phyloP scores from a whole-genome alignment of 2,113 vertebrate genomes.

The Nothobranchius furzeri region DNA sequence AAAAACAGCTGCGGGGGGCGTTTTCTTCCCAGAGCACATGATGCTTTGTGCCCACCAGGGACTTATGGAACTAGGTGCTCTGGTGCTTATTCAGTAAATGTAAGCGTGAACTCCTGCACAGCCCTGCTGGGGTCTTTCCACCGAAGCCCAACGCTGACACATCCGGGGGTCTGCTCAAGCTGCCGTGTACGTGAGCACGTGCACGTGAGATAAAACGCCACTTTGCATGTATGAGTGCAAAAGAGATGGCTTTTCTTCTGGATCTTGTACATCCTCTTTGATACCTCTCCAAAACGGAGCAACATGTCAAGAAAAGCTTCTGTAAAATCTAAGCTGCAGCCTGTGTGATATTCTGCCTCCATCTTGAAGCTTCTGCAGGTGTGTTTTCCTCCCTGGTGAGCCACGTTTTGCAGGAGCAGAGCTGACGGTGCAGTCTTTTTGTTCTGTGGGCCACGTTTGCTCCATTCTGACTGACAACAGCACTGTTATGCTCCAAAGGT shows the following conservation, averaged over 20 bases:
- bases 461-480: slow-evolving; percentile 4
- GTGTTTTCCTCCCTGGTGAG: slow-evolving; percentile 53
- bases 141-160: too few species aligned
- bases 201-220: too few species aligned
- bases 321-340: slow-evolving; percentile 15
- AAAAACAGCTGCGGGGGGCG: slow-evolving; percentile 61
- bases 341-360: slow-evolving; percentile 18
- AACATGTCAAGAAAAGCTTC: background rate
- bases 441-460: slow-evolving; percentile 46
- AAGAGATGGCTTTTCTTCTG: too few species aligned
- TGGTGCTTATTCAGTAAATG: too few species aligned
- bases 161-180: too few species aligned
- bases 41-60: slow-evolving; percentile 31
- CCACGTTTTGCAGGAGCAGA: slow-evolving; percentile 60
- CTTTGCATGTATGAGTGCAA: too few species aligned
- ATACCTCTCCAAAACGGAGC: too few species aligned
- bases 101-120: too few species aligned
- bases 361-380: slow-evolving; percentile 46
- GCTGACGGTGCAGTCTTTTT: slow-evolving; percentile 63
- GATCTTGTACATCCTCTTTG: too few species aligned
- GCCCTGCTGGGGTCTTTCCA: too few species aligned
- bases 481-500: background rate
- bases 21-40: slow-evolving; percentile 45
- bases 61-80: background rate
- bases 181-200: too few species aligned